Base-by-base conservation (phyloP, 30 jellyfish, hydroid and myxozoan species). In the Aurelia sp. region DNA sequence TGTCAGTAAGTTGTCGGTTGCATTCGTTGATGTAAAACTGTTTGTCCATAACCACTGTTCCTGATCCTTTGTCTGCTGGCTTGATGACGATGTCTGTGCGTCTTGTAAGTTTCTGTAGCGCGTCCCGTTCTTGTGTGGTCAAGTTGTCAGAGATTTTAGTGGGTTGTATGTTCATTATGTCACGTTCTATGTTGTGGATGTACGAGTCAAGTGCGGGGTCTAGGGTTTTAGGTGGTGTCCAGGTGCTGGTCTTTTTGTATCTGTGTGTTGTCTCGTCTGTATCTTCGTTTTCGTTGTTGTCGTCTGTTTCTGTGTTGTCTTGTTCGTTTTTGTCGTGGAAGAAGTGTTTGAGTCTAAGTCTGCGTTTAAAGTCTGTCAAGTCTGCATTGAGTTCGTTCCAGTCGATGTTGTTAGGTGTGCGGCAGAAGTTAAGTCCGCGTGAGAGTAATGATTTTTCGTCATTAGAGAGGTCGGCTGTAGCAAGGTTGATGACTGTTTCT, bases 1-100 rank as follows among this genome's bases (percentile, higher is more conserved):
- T 72, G 40, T 72, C 84, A 27, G 21, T 72, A 1, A 72, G 84
- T 72, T 44, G 68, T 48, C 72, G 31, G n/a, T 8, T 50, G 69
- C 84, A 72, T 72, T 38, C 70, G 74, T 63, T 3, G 16, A 63
- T 63, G 74, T 63, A 63, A 13, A 1, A 13, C 33, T 63, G 31
- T n/a, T 63, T 63, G 74, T 63, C 74, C 74, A 63, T 27, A 27
- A 27, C 33, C 33, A 27, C 33, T 27, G 33, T 27, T 27, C 33
- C 33, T 27, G 33, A 27, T 63, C 66, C 17, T 57, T 57, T 57
- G 66, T 57, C 66, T 13, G 66, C 66, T 16, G 66, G 66, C 20
- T 57, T 57, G 20, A 57, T 57, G 17, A 57, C 66, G 20, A 57
- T 57, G 17, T 57, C 66, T 2, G 66, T 57, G 20, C 66, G 2